A percentile compares a stretch with the other conserved stretches of the same genome.
These are phyloP conservation scores for Vireo griseus DNA, from an alignment of 2,797 vertebrate species.

Conservation along the genomic window DNA sequence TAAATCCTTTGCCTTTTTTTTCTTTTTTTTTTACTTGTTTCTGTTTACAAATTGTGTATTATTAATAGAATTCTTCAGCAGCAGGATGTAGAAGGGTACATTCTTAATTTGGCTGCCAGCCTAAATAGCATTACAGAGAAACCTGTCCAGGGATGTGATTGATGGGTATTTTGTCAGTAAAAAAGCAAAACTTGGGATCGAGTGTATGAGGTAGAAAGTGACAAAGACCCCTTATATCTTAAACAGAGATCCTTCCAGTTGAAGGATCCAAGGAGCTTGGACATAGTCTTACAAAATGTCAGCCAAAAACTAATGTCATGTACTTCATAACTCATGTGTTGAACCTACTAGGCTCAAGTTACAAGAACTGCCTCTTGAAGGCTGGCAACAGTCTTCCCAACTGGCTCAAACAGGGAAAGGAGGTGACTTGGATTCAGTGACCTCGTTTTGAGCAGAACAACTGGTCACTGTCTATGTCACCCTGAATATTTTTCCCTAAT, in stretches of 20 bases:
- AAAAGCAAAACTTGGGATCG: background rate
- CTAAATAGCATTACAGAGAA: background rate
- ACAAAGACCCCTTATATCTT: background rate
- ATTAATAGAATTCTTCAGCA: background rate
- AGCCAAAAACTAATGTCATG: background rate
- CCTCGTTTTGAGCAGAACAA: background rate
- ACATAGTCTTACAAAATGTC: background rate
- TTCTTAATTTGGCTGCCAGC: background rate
- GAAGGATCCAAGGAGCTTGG: background rate
- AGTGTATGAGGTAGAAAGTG: background rate
- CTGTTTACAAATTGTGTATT: background rate
- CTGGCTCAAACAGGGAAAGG: background rate
- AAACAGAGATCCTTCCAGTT: background rate
- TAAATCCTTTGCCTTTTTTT: background rate
- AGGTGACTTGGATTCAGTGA: background rate
- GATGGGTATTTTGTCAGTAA: background rate
- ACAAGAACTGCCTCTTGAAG: background rate
- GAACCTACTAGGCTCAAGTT: background rate
- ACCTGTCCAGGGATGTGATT: background rate
- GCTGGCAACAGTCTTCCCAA: background rate
- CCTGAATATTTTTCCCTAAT: background rate
- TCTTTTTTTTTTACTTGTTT: background rate
- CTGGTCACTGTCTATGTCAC: background rate
- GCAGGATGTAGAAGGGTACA: background rate
- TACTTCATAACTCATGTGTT: background rate